Evolutionary conservation across 2,888 invertebrate species (phyloP), one percentile per base, ranked within the genome.

Genomic region (Copidosoma aretas): DNA sequence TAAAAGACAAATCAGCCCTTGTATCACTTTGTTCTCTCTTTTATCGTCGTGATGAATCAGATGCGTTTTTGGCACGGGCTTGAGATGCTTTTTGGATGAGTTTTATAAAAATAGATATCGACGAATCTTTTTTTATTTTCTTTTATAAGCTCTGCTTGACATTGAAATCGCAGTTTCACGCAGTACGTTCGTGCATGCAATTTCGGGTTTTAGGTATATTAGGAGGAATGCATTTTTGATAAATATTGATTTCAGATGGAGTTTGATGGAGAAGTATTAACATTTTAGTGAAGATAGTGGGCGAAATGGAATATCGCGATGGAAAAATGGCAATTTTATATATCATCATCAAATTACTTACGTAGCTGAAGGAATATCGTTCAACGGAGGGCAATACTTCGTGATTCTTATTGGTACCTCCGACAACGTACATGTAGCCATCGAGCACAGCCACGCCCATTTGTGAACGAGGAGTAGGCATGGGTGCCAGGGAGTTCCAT

Each of bases 401-500:
- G 73, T 91, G 89, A 70, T 91, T 88, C 75, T 91, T 92, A 80
- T 93, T 93, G 81, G 92, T 94, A 3, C 96, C 96, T 21, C 96
- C 96, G 58, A 96, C 91, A 19, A 92, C 94, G 84, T 96, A 97
- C 60, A 97, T 87, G 79, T 89, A 89, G 75, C 91, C 91, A 82
- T 92, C 92, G 49, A 95, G 86, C 64, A 94, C 91, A n/a, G 93
- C 91, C 61, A 94, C 92, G 52, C 95, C 95, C 87, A 95, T 93
- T 86, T 96, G 95, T 71, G 93, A 93, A 71, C 96, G 89, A 39
- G 92, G 91, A 61, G 90, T 91, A 51, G 89, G 87, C 93, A 96
- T 93, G 39, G 91, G 88, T 17, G 92, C 89, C 76, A 95, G 85
- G 60, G 88, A 85, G 68, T 87, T 88, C 94, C 95, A 95, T 81